A percentile compares a stretch with the other conserved stretches of the same genome.
Conservation (phyloP, 2,888 invertebrate genomes). For the Trissolcus brochymenae region DNA sequence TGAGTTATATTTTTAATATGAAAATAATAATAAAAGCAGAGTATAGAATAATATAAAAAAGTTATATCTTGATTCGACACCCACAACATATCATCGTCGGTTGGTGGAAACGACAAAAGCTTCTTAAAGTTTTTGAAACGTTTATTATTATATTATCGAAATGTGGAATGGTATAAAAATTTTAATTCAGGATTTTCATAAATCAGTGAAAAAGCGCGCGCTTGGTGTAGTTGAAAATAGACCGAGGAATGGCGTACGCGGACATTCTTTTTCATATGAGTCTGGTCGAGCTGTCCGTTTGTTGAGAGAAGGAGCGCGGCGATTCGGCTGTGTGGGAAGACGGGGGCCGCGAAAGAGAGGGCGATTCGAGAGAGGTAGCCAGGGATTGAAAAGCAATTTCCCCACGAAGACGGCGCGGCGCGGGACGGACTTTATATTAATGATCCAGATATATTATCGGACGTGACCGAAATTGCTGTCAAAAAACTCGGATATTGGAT, state of each 20-base stretch:
- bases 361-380: slow-evolving; percentile 67
- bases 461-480: slow-evolving; percentile 77
- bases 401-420: slow-evolving; percentile 69
- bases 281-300: slow-evolving; percentile 44
- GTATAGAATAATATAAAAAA: too few relatives aligned
- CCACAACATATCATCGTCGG: too few relatives aligned
- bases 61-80: too few relatives aligned
- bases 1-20: too few relatives aligned
- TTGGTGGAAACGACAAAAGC: too few relatives aligned
- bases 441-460: slow-evolving; percentile 77
- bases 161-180: slow-evolving; percentile 37
- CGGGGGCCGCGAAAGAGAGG: slow-evolving; percentile 56
- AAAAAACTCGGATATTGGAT: slow-evolving; percentile 77
- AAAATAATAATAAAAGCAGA: too few relatives aligned
- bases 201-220: slow-evolving; percentile 23
- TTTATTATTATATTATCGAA: neutral
- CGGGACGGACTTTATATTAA: slow-evolving; percentile 75
- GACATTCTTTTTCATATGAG: slow-evolving; percentile 54
- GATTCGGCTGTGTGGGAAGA: slow-evolving; percentile 42
- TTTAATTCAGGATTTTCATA: slow-evolving; percentile 55
- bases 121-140: too few relatives aligned
- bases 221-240: slow-evolving; percentile 45
- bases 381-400: slow-evolving; percentile 77
- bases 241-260: slow-evolving; percentile 39
- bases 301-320: slow-evolving; percentile 36